Evolutionary conservation across 2,113 vertebrate genomes (phyloP).

Genomic region (Ibidorhyncha struthersii): DNA sequence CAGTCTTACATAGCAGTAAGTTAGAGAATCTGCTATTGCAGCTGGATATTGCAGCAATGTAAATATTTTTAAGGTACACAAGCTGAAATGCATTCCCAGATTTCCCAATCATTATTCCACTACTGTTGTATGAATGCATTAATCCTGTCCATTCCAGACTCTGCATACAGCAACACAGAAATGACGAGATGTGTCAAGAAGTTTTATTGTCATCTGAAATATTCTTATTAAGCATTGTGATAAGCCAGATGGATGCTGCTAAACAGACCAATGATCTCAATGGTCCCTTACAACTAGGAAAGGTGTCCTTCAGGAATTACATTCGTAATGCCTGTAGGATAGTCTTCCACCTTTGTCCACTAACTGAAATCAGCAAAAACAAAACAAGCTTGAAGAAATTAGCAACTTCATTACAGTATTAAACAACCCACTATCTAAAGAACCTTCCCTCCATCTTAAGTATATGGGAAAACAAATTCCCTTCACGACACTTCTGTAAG

Average conservation of each 20-base stretch:
- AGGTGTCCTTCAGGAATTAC: background rate
- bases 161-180: background rate
- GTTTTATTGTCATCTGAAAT: background rate
- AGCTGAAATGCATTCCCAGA: background rate
- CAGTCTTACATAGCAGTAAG: background rate
- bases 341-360: background rate
- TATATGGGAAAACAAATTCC: background rate
- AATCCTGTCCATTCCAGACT: background rate
- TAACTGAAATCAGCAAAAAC: background rate
- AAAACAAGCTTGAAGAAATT: background rate
- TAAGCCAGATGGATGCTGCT: background rate
- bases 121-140: background rate
- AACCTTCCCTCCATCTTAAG: background rate
- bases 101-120: background rate
- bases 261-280: background rate
- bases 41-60: background rate
- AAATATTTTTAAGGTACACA: background rate
- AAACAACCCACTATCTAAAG: background rate
- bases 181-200: background rate
- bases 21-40: background rate
- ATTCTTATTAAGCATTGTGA: background rate
- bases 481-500: background rate
- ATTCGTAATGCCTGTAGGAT: accelerated
- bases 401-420: background rate
- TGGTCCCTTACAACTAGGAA: background rate